phyloP scores from a whole-genome alignment of 2,888 invertebrate species.

The Cylindroiulus punctatus region DNA sequence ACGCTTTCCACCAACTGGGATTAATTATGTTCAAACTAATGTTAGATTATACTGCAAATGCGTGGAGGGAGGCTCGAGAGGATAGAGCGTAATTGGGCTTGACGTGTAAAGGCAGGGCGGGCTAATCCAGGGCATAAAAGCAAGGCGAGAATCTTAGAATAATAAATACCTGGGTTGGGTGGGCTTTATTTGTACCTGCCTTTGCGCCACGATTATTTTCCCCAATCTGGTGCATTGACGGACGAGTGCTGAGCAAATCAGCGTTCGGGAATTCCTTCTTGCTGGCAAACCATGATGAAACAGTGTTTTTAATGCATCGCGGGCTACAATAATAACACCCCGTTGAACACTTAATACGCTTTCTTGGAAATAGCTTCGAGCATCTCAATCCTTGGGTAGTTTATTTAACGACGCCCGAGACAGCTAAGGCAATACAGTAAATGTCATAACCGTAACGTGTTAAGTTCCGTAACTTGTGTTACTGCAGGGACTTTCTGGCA shows the following conservation, averaged over 20 bases:
- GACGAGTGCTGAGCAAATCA: neutral
- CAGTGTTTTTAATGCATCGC: neutral
- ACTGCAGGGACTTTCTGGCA: no score
- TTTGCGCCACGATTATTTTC: neutral
- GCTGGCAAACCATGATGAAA: neutral
- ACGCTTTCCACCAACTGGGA: conserved; percentile 17
- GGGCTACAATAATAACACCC: neutral
- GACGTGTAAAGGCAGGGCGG: conserved; percentile 34
- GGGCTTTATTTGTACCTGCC: neutral
- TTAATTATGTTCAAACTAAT: conserved; percentile 43
- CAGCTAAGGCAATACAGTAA: no score
- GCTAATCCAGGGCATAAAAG: neutral
- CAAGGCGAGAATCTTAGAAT: neutral
- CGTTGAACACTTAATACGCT: neutral
- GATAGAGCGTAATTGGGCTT: conserved; percentile 8
- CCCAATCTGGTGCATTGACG: neutral
- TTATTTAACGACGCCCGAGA: neutral
- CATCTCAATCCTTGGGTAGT: neutral
- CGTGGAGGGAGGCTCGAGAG: neutral
- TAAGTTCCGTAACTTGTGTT: no score
- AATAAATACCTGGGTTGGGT: conserved; percentile 23
- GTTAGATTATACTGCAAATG: conserved; percentile 35
- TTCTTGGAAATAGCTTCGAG: neutral
- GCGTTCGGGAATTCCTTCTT: neutral
- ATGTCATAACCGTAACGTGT: no score